Conservation (phyloP, 2,797 vertebrate genomes). For the Micropoecilia bifurca region DNA sequence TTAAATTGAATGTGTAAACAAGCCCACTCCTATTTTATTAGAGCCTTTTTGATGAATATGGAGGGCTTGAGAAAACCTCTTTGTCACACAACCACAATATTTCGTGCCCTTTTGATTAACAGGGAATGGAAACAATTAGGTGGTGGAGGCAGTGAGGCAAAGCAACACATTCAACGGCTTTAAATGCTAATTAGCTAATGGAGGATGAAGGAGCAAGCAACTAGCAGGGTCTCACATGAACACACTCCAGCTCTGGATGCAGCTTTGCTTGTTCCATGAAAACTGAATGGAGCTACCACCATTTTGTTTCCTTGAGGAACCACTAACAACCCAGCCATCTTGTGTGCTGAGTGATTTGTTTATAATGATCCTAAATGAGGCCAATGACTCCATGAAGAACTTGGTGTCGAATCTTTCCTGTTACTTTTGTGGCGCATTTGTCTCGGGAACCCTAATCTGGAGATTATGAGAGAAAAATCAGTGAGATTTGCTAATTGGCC, state of each 20-base stretch:
- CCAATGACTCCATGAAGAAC: background rate
- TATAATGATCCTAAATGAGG: constrained; percentile 29
- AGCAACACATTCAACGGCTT: constrained; percentile 76
- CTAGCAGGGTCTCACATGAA: constrained; percentile 67
- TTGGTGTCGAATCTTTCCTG: background rate
- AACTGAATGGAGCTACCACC: constrained; percentile 63
- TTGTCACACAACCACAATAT: constrained; percentile 67
- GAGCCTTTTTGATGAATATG: constrained; percentile 66
- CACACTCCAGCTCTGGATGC: constrained; percentile 54
- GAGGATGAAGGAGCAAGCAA: constrained; percentile 76
- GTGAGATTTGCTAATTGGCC: background rate
- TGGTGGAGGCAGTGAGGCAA: constrained; percentile 60
- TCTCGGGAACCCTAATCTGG: background rate
- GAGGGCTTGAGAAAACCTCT: constrained; percentile 57
- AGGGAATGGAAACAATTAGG: constrained; percentile 78
- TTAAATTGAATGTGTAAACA: constrained; percentile 57
- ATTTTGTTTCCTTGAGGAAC: constrained; percentile 65
- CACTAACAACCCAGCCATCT: constrained; percentile 63
- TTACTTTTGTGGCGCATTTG: background rate
- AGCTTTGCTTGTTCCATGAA: constrained; percentile 49
- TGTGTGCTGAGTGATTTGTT: constrained; percentile 33
- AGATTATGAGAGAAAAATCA: background rate
- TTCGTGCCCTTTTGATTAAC: constrained; percentile 81
- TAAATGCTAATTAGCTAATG: constrained; percentile 83
- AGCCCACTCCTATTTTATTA: constrained; percentile 49